These are phyloP conservation scores for Cyrtonyx montezumae DNA, from an alignment of 2,113 vertebrate species.

Conservation along the genomic window DNA sequence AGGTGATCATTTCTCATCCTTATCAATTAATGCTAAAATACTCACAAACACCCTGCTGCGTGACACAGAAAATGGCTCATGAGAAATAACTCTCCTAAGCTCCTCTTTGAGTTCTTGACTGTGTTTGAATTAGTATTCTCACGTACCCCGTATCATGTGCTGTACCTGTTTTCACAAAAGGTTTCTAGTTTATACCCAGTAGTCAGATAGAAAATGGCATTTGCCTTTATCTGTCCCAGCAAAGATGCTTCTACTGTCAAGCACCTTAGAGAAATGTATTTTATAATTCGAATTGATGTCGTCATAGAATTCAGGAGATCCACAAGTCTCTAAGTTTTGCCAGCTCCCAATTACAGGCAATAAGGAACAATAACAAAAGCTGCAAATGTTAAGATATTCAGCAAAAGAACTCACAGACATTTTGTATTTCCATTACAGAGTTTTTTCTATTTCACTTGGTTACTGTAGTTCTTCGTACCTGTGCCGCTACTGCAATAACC, in stretches of 20 bases:
- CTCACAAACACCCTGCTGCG: not conserved
- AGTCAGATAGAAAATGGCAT: not conserved
- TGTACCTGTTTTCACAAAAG: not conserved
- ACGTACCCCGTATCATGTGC: not conserved
- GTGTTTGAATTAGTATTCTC: not conserved
- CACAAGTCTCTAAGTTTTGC: not conserved
- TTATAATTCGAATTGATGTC: not conserved
- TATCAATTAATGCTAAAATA: not conserved
- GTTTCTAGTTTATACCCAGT: not conserved
- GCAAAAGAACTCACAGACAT: not conserved
- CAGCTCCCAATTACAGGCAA: not conserved
- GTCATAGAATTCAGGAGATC: not conserved
- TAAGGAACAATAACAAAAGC: not conserved
- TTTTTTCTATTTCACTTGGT: not conserved
- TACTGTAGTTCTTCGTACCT: not conserved
- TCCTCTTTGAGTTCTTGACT: not conserved
- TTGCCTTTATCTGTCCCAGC: not conserved
- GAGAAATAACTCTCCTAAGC: not conserved
- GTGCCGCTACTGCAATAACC: not conserved
- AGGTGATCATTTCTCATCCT: not conserved
- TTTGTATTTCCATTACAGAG: not conserved
- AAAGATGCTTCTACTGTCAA: not conserved
- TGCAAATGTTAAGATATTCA: not conserved
- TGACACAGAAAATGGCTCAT: not conserved
- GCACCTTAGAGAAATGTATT: not conserved